phyloP scores from a whole-genome alignment of 2,888 invertebrate genomes.

The Callimorpha dominula region DNA sequence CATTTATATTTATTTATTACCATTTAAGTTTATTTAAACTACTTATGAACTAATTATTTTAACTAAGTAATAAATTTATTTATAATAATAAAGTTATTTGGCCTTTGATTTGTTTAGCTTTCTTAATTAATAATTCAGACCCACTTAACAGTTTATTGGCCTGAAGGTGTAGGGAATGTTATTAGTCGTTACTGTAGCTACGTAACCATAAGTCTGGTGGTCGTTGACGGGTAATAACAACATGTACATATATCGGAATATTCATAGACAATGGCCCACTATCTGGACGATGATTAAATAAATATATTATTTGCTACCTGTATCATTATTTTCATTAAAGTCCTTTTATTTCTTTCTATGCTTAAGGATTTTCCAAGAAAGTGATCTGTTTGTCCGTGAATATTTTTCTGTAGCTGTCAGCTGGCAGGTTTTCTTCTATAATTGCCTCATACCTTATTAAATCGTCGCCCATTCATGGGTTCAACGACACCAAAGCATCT shows the following conservation, averaged over 20 bases:
- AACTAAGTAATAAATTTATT: neutral
- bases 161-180: too few relatives aligned
- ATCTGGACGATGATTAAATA: neutral
- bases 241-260: too few relatives aligned
- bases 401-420: too few relatives aligned
- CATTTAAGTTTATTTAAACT: conserved; percentile 1
- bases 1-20: conserved; percentile 3
- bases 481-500: too few relatives aligned
- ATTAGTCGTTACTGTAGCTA: too few relatives aligned
- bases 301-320: neutral
- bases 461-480: too few relatives aligned
- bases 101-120: neutral
- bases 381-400: neutral
- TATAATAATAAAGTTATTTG: neutral
- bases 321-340: neutral
- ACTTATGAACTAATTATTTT: conserved; percentile 5
- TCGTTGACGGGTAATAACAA: too few relatives aligned
- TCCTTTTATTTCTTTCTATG: neutral
- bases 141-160: neutral
- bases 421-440: too few relatives aligned
- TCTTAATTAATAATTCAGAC: neutral
- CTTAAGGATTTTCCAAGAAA: neutral
- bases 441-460: too few relatives aligned
- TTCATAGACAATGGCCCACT: too few relatives aligned
- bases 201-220: too few relatives aligned